These are phyloP conservation scores for Rhagologus leucostigma DNA, from an alignment of 2,113 vertebrate species.

Conservation along the genomic window DNA sequence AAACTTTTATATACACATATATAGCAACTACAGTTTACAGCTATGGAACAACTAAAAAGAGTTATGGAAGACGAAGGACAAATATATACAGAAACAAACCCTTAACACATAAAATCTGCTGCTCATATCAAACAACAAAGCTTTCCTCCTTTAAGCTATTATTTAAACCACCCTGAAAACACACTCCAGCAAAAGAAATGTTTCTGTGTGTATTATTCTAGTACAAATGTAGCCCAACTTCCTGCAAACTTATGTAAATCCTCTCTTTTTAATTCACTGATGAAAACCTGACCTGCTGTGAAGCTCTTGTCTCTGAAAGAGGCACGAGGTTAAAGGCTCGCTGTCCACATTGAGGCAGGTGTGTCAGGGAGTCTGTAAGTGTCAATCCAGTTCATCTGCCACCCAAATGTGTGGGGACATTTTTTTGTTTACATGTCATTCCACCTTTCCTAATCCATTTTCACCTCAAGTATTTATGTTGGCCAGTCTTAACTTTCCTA, in stretches of 20 bases:
- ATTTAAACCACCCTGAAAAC: not conserved
- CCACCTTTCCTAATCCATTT: not conserved
- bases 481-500: not conserved
- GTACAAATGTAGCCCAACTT: not conserved
- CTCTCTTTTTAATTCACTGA: not conserved
- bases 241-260: not conserved
- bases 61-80: not conserved
- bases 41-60: not conserved
- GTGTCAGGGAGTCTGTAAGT: not conserved
- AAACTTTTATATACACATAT: not conserved
- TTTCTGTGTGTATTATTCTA: not conserved
- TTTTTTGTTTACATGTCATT: not conserved
- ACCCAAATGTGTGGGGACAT: not conserved
- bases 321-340: not conserved
- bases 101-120: not conserved
- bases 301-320: not conserved
- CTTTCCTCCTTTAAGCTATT: not conserved
- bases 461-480: not conserved
- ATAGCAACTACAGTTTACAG: not conserved
- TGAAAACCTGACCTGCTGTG: not conserved
- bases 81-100: not conserved
- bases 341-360: not conserved
- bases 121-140: not conserved
- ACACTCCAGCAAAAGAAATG: not conserved
- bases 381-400: not conserved